Conservation (phyloP, 1,140 invertebrate species). For the Hylaeus volcanicus region DNA sequence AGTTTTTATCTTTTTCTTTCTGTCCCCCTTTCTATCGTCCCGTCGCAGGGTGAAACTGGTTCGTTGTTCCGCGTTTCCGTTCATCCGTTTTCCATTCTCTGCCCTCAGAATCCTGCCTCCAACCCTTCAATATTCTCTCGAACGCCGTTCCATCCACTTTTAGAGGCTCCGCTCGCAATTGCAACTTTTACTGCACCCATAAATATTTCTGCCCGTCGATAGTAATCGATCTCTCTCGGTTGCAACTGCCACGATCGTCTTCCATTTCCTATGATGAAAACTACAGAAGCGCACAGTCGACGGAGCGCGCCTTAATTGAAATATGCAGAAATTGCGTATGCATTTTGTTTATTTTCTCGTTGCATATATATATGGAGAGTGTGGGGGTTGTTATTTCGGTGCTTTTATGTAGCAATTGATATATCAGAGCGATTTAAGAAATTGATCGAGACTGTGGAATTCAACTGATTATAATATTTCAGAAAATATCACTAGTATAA, state of each 20-base stretch:
- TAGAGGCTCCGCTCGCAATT: slow-evolving; percentile 1
- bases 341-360: background rate
- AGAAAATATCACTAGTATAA: no score
- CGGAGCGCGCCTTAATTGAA: background rate
- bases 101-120: no score
- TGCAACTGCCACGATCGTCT: slow-evolving; percentile 2
- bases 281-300: background rate
- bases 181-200: slow-evolving; percentile 31
- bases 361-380: no score
- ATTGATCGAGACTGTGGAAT: no score
- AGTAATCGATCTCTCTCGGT: slow-evolving; percentile 24
- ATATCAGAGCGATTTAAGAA: no score
- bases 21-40: background rate
- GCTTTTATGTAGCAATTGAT: no score
- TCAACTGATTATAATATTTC: no score
- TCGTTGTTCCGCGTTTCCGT: background rate
- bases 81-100: background rate
- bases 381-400: no score
- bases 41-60: background rate
- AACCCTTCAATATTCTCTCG: background rate
- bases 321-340: background rate
- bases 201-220: slow-evolving; percentile 37
- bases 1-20: background rate
- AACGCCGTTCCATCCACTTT: background rate
- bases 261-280: slow-evolving; percentile 17